Evolutionary conservation across 2,797 vertebrate genomes (phyloP).

Genomic region (Ictinia mississippiensis): DNA sequence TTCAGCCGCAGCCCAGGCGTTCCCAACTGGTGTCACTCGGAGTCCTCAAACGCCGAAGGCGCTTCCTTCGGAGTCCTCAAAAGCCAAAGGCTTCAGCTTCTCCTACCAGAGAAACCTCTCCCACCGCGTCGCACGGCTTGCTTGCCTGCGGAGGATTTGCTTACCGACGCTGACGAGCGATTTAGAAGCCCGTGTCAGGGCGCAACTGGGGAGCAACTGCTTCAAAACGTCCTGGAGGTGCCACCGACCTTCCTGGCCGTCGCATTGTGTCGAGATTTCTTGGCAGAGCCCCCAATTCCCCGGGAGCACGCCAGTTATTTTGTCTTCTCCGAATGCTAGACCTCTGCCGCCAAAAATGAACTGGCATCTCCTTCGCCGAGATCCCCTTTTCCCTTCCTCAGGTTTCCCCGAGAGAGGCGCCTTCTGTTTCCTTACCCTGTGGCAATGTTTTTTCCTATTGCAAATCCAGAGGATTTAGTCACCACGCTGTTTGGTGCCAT

Average conservation of each 20-base stretch:
- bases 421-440: neutral
- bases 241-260: neutral
- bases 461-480: neutral
- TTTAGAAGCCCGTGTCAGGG: neutral
- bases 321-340: neutral
- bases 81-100: neutral
- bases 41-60: neutral
- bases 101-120: too few relatives aligned
- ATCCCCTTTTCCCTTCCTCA: neutral
- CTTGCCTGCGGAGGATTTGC: neutral
- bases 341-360: neutral
- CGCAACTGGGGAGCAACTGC: too few relatives aligned
- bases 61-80: neutral
- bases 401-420: neutral
- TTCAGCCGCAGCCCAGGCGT: neutral
- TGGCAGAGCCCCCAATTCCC: neutral
- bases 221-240: neutral
- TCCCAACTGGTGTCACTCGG: rapidly evolving
- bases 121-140: rapidly evolving
- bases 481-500: neutral
- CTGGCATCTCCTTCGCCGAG: neutral
- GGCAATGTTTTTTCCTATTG: neutral
- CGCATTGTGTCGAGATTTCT: too few relatives aligned
- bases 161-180: rapidly evolving
- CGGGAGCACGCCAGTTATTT: neutral